Base-by-base conservation (phyloP, 2,113 vertebrate genomes). In the Poeciliopsis prolifica region DNA sequence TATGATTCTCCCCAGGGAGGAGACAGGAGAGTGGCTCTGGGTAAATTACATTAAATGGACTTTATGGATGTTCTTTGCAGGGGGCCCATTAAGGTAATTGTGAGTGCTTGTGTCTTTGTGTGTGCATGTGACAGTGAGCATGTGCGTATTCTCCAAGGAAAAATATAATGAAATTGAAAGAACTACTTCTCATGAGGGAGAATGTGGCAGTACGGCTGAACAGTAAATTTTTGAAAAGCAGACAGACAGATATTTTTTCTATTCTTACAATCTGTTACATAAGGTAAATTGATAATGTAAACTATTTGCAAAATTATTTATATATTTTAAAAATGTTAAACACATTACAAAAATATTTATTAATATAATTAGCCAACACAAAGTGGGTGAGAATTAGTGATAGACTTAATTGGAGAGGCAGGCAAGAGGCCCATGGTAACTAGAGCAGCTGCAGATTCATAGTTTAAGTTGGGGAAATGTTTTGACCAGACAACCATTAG, bases 61-160 rank as follows among this genome's bases (percentile, higher is more conserved):
- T 94, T 92, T 93, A 93, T 85, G 89, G 90, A 75, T 88, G 83
- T 85, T 90, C 89, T 91, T 90, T 92, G 88, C 88, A 79, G 92
- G 77, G 77, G 77, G 80, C 87, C 84, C 94, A 95, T 95, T 95
- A 95, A 92, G 85, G 83, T 94, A 93, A 95, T 94, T 94, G 93
- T 88, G 80, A 81, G 67, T 29, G 80, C 0, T 24, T 29, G 65
- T 54, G 68, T 68, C 24, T 67, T 63, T 72, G 77, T 48, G 74
- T 76, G 60, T 66, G 70, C 66, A n/a, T 64, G 66, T 79, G 79
- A 54, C 58, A 60, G 28, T 37, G 19, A 65, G 68, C 40, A 42
- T 42, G 60, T 61, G 63, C 69, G 69, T 61, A 72, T 72, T 63
- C 70, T 65, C 72, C 42, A 65, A 77, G 67, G 78, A 40, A 78